Percentiles rank a stretch among this genome's conserved stretches.
Conservation (phyloP, 1,140 invertebrate species). For the Plectus sambesii region DNA sequence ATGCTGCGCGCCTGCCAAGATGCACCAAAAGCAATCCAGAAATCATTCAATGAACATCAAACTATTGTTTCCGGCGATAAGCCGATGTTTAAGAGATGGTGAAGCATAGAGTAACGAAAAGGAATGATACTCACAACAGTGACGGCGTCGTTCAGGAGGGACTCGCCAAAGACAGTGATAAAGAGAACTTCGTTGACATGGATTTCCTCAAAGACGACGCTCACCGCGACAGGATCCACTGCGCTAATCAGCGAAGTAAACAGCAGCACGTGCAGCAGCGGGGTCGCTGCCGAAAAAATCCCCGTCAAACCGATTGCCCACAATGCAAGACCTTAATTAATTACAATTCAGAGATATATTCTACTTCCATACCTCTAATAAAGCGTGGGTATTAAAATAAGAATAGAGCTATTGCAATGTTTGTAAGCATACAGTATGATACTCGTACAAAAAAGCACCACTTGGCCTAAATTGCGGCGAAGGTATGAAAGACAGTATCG, state of each 20-base stretch:
- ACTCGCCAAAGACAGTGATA: slow-evolving; percentile 97
- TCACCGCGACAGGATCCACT: slow-evolving; percentile 87
- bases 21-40: background rate
- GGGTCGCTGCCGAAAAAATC: slow-evolving; percentile 26
- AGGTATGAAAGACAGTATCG: too few species aligned
- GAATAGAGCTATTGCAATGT: too few species aligned
- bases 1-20: background rate
- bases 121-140: slow-evolving; percentile 83
- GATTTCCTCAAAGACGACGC: slow-evolving; percentile 49
- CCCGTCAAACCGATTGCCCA: slow-evolving; percentile 39
- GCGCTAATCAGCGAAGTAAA: slow-evolving; percentile 94
- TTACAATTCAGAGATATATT: background rate
- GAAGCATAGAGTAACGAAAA: slow-evolving; percentile 50
- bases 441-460: too few species aligned
- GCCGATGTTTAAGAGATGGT: slow-evolving; percentile 8
- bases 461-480: too few species aligned
- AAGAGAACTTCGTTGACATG: slow-evolving; percentile 71
- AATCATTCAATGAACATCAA: background rate
- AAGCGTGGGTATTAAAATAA: too few species aligned
- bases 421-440: too few species aligned
- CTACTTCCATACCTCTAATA: too few species aligned
- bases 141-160: slow-evolving; percentile 91
- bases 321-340: slow-evolving; percentile 34
- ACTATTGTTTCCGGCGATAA: background rate
- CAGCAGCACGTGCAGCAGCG: slow-evolving; percentile 59